These are phyloP conservation scores for Nerophis ophidion DNA, from an alignment of 2,113 vertebrate species.

Conservation along the genomic window DNA sequence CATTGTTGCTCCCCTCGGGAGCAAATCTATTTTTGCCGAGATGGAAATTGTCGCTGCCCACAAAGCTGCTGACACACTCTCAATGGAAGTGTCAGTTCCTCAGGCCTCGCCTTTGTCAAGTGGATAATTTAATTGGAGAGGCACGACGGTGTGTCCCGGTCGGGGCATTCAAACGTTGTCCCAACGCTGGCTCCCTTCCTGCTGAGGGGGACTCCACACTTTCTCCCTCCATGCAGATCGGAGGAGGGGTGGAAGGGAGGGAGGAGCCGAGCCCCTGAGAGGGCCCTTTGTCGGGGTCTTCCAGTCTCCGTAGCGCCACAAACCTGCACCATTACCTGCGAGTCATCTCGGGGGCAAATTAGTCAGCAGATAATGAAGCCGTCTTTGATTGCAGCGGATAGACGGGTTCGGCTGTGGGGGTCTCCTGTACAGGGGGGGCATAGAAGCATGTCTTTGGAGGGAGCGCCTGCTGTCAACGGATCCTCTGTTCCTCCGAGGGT, in stretches of 20 bases:
- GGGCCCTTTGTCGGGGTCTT: slow-evolving; percentile 66
- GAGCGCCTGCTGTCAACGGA: slow-evolving; percentile 58
- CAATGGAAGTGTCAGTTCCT: slow-evolving; percentile 71
- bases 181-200: slow-evolving; percentile 58
- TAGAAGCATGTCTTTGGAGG: slow-evolving; percentile 66
- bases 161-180: slow-evolving; percentile 63
- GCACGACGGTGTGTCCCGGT: slow-evolving; percentile 64
- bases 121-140: slow-evolving; percentile 73
- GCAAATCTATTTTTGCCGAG: slow-evolving; percentile 71
- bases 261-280: slow-evolving; percentile 60
- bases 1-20: slow-evolving; percentile 65
- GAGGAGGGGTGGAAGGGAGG: slow-evolving; percentile 14
- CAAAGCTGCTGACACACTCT: slow-evolving; percentile 71
- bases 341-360: slow-evolving; percentile 73
- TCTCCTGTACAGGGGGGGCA: slow-evolving; percentile 46
- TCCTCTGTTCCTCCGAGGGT: slow-evolving; percentile 55
- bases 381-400: slow-evolving; percentile 66
- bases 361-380: slow-evolving; percentile 80
- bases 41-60: slow-evolving; percentile 67
- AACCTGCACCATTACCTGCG: slow-evolving; percentile 70
- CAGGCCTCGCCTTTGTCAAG: slow-evolving; percentile 68
- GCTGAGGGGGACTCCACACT: slow-evolving; percentile 57
- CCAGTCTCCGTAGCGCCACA: slow-evolving; percentile 25
- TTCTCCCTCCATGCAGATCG: slow-evolving; percentile 26
- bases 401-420: slow-evolving; percentile 23